Conservation (phyloP, 2,797 vertebrate species). For the Coilia nasus region DNA sequence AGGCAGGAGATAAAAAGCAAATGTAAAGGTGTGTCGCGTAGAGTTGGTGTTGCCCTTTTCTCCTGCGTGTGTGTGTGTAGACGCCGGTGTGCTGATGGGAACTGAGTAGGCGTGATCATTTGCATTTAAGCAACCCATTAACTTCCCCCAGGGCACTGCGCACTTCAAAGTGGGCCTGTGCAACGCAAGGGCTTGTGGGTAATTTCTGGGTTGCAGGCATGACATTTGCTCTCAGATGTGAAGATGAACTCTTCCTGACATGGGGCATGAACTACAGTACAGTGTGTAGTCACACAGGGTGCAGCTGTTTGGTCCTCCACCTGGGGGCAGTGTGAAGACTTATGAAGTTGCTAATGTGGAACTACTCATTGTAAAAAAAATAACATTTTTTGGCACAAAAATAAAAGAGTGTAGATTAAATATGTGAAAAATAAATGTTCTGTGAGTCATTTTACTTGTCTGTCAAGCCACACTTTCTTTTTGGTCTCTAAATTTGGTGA, state of each 20-base stretch:
- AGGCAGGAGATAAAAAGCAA: not conserved
- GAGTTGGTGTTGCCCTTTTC: not conserved
- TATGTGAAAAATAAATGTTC: not conserved
- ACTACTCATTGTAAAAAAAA: not conserved
- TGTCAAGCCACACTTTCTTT: not conserved
- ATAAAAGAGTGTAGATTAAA: not conserved
- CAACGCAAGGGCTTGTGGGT: constrained; percentile 5
- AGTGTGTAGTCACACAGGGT: not conserved
- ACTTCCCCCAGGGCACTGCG: not conserved
- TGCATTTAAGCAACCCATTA: constrained; percentile 15
- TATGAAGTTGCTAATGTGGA: not conserved
- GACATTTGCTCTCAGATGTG: not conserved
- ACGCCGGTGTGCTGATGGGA: not conserved
- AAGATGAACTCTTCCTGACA: constrained; percentile 4
- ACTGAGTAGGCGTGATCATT: constrained; percentile 18
- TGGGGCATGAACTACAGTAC: not conserved
- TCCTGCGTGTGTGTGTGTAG: constrained; percentile 49
- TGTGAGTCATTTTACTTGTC: not conserved
- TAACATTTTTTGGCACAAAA: not conserved
- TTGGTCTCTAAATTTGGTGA: not conserved
- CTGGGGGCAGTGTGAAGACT: constrained; percentile 5
- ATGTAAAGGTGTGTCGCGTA: not conserved
- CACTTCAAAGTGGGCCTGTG: not conserved
- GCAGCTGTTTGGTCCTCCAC: not conserved
- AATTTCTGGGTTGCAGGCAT: not conserved